Evolutionary conservation across 1,140 invertebrate genomes (phyloP), one percentile per base, ranked within the genome.

Genomic region (Doryteuthis pealeii): DNA sequence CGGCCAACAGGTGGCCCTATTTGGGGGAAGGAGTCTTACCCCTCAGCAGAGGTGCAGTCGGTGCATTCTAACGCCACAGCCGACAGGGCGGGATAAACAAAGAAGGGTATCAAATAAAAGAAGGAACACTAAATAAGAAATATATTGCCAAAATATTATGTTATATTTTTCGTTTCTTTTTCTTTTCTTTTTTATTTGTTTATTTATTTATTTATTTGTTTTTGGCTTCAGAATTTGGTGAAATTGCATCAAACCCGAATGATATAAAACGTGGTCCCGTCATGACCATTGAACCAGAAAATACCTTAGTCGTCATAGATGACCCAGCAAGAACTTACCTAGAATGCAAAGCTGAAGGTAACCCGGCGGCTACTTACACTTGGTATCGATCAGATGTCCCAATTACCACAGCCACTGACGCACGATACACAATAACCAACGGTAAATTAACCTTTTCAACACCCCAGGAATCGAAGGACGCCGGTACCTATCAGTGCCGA

Each of bases 371-470:
- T 49, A 71, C 69, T 2, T 83, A 81, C 71, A 62, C 32, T 5
- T 83, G 82, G 82, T 43, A 73, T 8, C 74, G 49, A 31, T 10
- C 8, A 30, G 31, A 2, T 3, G 26, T 54, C 6, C 22, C 81
- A 74, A 70, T 84, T 14, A 78, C 76, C 4, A 15, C 71, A 31
- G 67, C 69, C 5, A 5, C 72, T 0, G 74, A 79, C 69, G n/a
- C 94, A 94, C 91, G 94, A 69, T 95, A 93, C 84, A 97, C 96
- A 2, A 86, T 98, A 15, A 96, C 94, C 83, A 96, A 96, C 78
- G 96, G 96, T 58, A 93, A 93, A 74, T 87, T 99, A 0, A 96
- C 96, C 74, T 97, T 99, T 76, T 91, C 94, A 83, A 90, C 92
- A 80, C 96, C 96, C 12, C 31, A 22, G 28, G 91, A 93, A 76